Conservation (phyloP, 2,113 vertebrate species). For the Castor canadensis region DNA sequence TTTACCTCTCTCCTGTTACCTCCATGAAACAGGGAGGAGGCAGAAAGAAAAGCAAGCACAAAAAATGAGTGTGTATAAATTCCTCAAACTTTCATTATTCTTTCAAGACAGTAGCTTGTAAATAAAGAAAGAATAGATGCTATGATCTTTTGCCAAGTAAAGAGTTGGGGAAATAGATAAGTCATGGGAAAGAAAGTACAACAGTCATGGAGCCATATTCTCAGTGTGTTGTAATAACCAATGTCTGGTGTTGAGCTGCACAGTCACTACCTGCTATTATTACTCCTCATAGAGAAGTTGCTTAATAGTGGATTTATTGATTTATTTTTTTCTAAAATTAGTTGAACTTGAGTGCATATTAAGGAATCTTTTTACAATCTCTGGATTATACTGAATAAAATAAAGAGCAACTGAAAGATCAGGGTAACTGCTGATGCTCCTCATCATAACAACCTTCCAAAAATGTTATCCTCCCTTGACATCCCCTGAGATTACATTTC, state of each 20-base stretch:
- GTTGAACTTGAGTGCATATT: not conserved
- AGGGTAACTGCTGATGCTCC: too few relatives aligned
- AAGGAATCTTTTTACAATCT: not conserved
- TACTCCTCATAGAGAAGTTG: not conserved
- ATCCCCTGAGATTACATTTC: not conserved
- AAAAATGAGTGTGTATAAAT: not conserved
- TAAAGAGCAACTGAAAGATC: not conserved
- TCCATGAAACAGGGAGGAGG: not conserved
- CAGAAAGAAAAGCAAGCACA: not conserved
- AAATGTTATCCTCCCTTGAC: not conserved
- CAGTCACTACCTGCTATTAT: not conserved
- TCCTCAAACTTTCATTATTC: not conserved
- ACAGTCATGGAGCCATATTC: fast-evolving
- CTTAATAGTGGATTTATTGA: not conserved
- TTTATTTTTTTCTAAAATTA: not conserved
- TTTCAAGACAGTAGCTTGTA: not conserved
- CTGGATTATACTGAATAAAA: not conserved
- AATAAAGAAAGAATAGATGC: not conserved
- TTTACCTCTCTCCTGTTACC: not conserved
- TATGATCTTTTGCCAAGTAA: not conserved
- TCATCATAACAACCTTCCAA: not conserved
- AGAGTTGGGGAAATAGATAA: not conserved
- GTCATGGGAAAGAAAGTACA: fast-evolving
- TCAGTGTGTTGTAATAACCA: fast-evolving
- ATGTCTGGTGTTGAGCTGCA: fast-evolving